phyloP scores from a whole-genome alignment of 2,797 vertebrate species.

The Podarcis siculus region DNA sequence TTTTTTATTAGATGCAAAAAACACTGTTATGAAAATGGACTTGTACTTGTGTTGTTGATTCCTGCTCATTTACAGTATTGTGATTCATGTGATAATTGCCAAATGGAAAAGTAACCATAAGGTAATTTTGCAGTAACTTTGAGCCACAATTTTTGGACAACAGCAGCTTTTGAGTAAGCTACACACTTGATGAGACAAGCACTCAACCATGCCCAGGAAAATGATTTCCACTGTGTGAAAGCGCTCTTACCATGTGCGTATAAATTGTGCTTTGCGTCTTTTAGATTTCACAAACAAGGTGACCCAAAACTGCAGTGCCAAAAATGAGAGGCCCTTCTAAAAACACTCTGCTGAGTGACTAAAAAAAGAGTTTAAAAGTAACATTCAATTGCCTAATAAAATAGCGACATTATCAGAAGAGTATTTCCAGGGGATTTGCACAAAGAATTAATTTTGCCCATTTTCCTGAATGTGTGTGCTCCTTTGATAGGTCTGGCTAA shows the following conservation, averaged over 20 bases:
- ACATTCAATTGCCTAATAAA: background rate
- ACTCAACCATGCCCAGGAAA: background rate
- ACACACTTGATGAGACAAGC: background rate
- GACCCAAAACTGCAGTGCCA: background rate
- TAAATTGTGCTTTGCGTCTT: background rate
- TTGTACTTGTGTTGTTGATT: background rate
- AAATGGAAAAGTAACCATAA: background rate
- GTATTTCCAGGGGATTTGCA: background rate
- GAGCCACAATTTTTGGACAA: background rate
- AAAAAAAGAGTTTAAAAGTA: background rate
- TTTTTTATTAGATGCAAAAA: background rate
- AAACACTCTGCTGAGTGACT: background rate
- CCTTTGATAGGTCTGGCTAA: background rate
- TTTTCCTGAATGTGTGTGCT: background rate
- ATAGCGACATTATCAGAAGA: background rate
- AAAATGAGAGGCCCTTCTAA: constrained; percentile 11
- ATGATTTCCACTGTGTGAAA: background rate
- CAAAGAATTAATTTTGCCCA: constrained; percentile 16
- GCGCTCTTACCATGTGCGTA: background rate
- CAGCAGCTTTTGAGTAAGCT: background rate
- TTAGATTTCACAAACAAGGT: background rate
- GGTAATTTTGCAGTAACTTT: background rate
- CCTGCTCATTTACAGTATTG: background rate
- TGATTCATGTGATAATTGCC: background rate
- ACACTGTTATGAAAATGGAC: background rate